These are phyloP conservation scores for Petromus typicus DNA, from an alignment of 2,113 vertebrate species.

Conservation along the genomic window DNA sequence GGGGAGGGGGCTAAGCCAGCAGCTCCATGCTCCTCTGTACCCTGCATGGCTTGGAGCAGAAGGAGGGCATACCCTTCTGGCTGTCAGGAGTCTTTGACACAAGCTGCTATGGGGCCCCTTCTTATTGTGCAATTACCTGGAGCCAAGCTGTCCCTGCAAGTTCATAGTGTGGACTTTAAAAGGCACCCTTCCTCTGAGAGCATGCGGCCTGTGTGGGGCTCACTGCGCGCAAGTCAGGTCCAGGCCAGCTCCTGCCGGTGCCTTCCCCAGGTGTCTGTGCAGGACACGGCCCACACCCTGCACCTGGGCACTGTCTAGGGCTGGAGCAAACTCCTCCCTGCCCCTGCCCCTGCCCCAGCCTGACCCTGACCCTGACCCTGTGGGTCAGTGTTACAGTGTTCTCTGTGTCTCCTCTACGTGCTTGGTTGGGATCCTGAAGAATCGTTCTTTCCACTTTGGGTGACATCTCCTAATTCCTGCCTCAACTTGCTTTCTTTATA, in stretches of 20 bases:
- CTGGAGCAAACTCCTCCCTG: background rate
- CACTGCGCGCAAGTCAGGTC: background rate
- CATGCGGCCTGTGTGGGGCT: background rate
- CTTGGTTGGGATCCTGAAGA: conserved; percentile 24
- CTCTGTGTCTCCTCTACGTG: background rate
- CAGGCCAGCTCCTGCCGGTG: background rate
- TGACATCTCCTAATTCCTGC: background rate
- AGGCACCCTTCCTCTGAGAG: background rate
- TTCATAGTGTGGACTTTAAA: background rate
- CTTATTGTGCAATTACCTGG: background rate
- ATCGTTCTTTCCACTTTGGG: conserved; percentile 35
- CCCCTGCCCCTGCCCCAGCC: too few relatives aligned
- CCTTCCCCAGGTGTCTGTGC: background rate
- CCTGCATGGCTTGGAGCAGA: background rate
- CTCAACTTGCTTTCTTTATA: conserved; percentile 12
- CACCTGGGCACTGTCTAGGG: background rate
- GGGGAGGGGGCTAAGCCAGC: background rate
- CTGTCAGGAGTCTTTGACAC: background rate
- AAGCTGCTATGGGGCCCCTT: background rate
- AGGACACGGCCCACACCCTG: background rate
- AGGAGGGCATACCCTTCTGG: background rate
- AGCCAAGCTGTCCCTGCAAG: background rate
- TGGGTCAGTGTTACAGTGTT: background rate
- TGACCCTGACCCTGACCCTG: background rate
- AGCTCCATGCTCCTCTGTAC: background rate